Percentiles rank a stretch among this genome's conserved stretches.
phyloP scores from a whole-genome alignment of 1,140 invertebrate species.

The Aporrectodea caliginosa region DNA sequence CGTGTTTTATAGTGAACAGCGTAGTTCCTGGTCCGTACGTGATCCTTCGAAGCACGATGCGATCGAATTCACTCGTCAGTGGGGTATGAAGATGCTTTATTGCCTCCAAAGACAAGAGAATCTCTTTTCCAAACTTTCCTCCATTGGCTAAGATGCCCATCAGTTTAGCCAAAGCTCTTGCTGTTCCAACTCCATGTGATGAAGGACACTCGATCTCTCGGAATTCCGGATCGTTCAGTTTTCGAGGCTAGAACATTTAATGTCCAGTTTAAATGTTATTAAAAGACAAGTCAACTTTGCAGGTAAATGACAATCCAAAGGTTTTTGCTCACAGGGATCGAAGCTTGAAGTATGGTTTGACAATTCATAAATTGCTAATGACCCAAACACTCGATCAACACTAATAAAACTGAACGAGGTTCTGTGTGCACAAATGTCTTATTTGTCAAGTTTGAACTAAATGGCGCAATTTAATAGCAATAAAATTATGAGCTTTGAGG shows the following conservation, averaged over 20 bases:
- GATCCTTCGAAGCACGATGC: not conserved
- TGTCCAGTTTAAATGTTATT: not conserved
- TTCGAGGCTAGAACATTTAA: not conserved
- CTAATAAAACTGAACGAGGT: too few species aligned
- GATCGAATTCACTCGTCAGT: constrained; percentile 10
- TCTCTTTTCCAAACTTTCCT: constrained; percentile 25
- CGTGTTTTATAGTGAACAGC: not conserved
- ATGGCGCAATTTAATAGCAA: too few species aligned
- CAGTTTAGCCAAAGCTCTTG: constrained; percentile 44
- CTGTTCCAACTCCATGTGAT: constrained; percentile 45
- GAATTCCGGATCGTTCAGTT: constrained; percentile 11
- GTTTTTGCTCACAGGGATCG: too few species aligned
- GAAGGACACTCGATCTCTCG: constrained; percentile 27
- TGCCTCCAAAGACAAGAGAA: not conserved
- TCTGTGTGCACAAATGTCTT: too few species aligned
- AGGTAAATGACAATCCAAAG: constrained; percentile 13
- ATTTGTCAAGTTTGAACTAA: too few species aligned
- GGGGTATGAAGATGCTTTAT: not conserved
- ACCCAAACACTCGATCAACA: too few species aligned
- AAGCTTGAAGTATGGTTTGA: too few species aligned
- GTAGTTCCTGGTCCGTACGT: constrained; percentile 12
- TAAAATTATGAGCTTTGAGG: too few species aligned
- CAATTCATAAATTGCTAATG: too few species aligned
- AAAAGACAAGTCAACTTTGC: not conserved
- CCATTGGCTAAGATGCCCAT: constrained; percentile 39